A percentile compares a stretch with the other conserved stretches of the same genome.
phyloP scores from a whole-genome alignment of 1,140 invertebrate genomes.

The Drosophila saltans region DNA sequence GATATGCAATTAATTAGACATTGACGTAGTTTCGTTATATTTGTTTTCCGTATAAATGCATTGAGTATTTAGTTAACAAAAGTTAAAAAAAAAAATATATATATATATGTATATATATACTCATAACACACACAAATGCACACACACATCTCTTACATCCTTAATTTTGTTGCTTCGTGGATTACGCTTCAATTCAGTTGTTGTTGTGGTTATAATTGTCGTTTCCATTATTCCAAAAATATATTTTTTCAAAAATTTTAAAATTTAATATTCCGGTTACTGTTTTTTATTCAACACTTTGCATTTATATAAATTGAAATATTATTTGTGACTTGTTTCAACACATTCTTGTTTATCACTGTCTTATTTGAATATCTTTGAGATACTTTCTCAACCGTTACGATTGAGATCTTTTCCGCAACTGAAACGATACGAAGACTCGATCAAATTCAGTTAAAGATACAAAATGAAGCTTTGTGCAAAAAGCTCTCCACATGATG shows the following conservation, averaged over 20 bases:
- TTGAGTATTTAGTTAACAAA: not conserved
- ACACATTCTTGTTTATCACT: conserved; percentile 4
- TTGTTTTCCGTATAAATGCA: conserved; percentile 13
- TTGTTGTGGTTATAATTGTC: conserved; percentile 66
- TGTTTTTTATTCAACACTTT: not conserved
- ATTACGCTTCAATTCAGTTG: conserved; percentile 50
- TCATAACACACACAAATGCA: not conserved
- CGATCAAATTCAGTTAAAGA: conserved; percentile 35
- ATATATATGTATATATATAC: too few species aligned
- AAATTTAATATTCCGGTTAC: not conserved
- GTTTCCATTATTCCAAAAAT: conserved; percentile 60
- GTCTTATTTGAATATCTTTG: conserved; percentile 24
- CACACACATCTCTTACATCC: conserved; percentile 52
- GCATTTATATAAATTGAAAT: conserved; percentile 4
- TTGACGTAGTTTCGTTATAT: conserved; percentile 58
- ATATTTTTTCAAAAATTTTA: conserved; percentile 10
- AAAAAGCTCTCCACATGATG: conserved; percentile 36
- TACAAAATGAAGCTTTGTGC: conserved; percentile 37
- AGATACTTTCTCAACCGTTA: conserved; percentile 51
- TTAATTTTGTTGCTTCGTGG: conserved; percentile 54
- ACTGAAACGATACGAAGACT: conserved; percentile 35
- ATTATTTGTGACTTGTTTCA: conserved; percentile 1
- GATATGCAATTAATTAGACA: conserved; percentile 58
- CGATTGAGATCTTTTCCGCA: conserved; percentile 58
- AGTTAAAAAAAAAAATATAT: not conserved